A percentile compares a stretch with the other conserved stretches of the same genome.
These are phyloP conservation scores for Chaetorhynchus papuensis DNA, from an alignment of 2,113 vertebrate genomes.

Conservation along the genomic window DNA sequence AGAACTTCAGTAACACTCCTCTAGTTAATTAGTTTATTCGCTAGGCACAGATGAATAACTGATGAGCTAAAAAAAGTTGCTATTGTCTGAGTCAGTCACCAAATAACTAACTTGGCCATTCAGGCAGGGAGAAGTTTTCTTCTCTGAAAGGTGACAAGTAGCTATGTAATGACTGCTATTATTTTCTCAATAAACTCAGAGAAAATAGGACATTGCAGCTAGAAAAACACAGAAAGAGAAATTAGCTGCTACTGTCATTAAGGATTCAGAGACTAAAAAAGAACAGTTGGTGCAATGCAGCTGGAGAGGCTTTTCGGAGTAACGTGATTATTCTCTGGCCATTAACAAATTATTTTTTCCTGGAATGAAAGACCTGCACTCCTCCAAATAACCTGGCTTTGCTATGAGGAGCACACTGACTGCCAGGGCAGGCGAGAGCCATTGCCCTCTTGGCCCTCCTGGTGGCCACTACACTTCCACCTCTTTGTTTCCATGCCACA, in stretches of 20 bases:
- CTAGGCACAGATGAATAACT: background rate
- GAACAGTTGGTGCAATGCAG: constrained; percentile 74
- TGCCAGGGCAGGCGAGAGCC: background rate
- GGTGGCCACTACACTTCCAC: background rate
- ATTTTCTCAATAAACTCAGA: constrained; percentile 50
- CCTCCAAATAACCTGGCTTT: constrained; percentile 66
- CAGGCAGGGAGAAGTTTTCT: constrained; percentile 26
- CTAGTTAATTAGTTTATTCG: background rate
- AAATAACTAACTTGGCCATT: constrained; percentile 25
- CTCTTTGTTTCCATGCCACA: background rate
- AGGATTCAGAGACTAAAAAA: constrained; percentile 65
- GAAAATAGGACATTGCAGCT: constrained; percentile 37
- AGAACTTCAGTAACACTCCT: background rate
- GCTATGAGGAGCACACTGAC: background rate
- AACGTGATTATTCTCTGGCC: constrained; percentile 71
- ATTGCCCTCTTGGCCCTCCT: background rate
- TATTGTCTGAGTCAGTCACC: constrained; percentile 21
- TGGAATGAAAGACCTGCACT: constrained; percentile 61
- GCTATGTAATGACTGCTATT: constrained; percentile 52
- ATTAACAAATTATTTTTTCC: constrained; percentile 71
- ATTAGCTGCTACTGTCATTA: constrained; percentile 60
- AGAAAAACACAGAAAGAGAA: constrained; percentile 45
- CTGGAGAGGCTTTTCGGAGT: constrained; percentile 64
- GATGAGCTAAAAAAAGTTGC: constrained; percentile 18
- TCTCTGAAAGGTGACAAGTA: constrained; percentile 55